Evolutionary conservation across 92 coral and sea anemone species (phyloP).

Genomic region (Muricea muricata): DNA sequence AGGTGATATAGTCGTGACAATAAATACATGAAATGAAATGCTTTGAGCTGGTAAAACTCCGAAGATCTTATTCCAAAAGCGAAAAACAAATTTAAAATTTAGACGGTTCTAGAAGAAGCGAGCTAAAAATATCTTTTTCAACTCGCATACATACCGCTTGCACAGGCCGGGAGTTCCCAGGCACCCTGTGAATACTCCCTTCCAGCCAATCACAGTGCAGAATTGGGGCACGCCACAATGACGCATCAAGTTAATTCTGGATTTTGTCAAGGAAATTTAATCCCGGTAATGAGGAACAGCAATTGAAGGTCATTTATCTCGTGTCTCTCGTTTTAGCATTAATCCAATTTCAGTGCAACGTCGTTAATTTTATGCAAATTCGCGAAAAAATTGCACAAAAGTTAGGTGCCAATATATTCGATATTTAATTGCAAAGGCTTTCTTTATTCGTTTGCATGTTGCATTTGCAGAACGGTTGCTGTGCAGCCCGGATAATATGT

Average conservation of each 20-base stretch:
- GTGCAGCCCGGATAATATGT: slow-evolving; percentile 42
- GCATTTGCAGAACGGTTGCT: slow-evolving; percentile 41
- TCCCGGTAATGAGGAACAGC: neutral
- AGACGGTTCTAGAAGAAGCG: neutral
- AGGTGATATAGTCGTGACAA: too few species aligned
- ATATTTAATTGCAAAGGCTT: slow-evolving; percentile 23
- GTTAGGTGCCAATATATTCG: neutral
- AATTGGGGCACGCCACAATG: slow-evolving; percentile 24
- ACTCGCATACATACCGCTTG: neutral
- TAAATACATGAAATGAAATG: too few species aligned
- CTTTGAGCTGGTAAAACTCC: too few species aligned
- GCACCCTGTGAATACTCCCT: neutral
- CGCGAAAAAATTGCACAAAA: neutral
- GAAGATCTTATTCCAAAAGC: too few species aligned
- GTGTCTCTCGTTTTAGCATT: neutral
- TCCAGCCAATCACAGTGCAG: neutral
- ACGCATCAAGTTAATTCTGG: slow-evolving; percentile 29
- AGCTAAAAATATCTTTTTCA: neutral
- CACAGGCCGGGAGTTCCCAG: neutral
- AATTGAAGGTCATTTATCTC: neutral
- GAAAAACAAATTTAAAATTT: neutral
- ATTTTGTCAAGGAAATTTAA: slow-evolving; percentile 15
- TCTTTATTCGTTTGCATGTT: slow-evolving; percentile 15
- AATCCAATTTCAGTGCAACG: neutral
- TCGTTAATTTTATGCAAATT: slow-evolving; percentile 22